Conservation (phyloP, 1,140 invertebrate species). For the Rhynchophorus ferrugineus region DNA sequence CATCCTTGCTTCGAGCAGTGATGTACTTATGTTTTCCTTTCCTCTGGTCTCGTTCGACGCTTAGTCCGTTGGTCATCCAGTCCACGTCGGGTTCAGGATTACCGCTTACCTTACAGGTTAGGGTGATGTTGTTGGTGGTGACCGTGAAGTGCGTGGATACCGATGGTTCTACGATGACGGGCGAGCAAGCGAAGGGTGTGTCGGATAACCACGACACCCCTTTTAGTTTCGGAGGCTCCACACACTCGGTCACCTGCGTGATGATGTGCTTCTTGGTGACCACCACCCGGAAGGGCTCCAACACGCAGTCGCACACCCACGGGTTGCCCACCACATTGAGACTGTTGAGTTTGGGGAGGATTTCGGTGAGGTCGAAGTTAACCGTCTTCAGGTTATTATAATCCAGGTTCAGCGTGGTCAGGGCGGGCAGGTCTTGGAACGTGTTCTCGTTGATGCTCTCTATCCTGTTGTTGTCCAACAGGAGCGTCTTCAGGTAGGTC, state of each 20-base stretch:
- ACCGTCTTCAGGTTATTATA: slow-evolving; percentile 59
- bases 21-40: slow-evolving; percentile 47
- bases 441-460: slow-evolving; percentile 59
- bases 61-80: slow-evolving; percentile 63
- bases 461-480: slow-evolving; percentile 66
- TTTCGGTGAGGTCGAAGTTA: slow-evolving; percentile 31
- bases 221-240: slow-evolving; percentile 55
- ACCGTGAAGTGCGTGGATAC: slow-evolving; percentile 46
- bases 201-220: slow-evolving; percentile 63
- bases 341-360: slow-evolving; percentile 58
- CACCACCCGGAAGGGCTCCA: slow-evolving; percentile 73
- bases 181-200: slow-evolving; percentile 77
- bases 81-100: slow-evolving; percentile 66
- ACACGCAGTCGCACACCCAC: slow-evolving; percentile 81
- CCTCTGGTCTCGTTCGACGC: slow-evolving; percentile 50
- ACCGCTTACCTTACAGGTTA: slow-evolving; percentile 70
- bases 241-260: slow-evolving; percentile 61
- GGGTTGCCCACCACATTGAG: slow-evolving; percentile 72
- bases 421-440: slow-evolving; percentile 59
- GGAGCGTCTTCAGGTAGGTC: slow-evolving; percentile 63
- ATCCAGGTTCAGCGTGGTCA: slow-evolving; percentile 61
- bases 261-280: slow-evolving; percentile 63
- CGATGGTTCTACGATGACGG: slow-evolving; percentile 56
- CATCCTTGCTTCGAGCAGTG: slow-evolving; percentile 40
- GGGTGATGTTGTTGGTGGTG: slow-evolving; percentile 61